A percentile compares a stretch with the other conserved stretches of the same genome.
Evolutionary conservation across 2,113 vertebrate genomes (phyloP).

Genomic region (Tylochromis polylepis): DNA sequence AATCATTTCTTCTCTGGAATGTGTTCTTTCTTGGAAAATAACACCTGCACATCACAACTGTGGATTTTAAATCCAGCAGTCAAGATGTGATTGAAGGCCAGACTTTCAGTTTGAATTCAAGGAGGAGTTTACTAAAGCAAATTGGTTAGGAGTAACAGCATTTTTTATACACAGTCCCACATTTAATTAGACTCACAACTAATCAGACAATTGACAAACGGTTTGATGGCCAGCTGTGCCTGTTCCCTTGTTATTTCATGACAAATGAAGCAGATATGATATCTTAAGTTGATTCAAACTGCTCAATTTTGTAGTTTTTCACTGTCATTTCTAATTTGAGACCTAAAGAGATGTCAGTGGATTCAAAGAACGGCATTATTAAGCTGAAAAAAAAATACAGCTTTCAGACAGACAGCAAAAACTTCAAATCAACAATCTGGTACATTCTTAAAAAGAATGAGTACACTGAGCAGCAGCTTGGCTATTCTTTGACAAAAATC

Average conservation of each 20-base stretch:
- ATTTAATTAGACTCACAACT: not conserved
- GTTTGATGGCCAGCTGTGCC: not conserved
- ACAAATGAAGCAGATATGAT: not conserved
- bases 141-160: not conserved
- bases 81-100: not conserved
- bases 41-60: not conserved
- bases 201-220: not conserved
- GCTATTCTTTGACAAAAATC: not conserved
- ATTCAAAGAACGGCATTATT: not conserved
- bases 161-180: not conserved
- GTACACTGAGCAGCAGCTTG: accelerated
- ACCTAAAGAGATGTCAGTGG: too few relatives aligned
- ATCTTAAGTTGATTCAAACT: not conserved
- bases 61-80: not conserved
- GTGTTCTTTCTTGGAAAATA: not conserved
- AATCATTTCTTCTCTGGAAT: not conserved
- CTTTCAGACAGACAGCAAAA: too few relatives aligned
- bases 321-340: not conserved
- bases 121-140: not conserved
- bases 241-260: not conserved
- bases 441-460: not conserved
- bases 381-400: not conserved
- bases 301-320: not conserved
- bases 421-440: too few relatives aligned
- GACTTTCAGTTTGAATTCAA: not conserved